phyloP scores from a whole-genome alignment of 2,113 vertebrate species.

The Amphilophus citrinellus region DNA sequence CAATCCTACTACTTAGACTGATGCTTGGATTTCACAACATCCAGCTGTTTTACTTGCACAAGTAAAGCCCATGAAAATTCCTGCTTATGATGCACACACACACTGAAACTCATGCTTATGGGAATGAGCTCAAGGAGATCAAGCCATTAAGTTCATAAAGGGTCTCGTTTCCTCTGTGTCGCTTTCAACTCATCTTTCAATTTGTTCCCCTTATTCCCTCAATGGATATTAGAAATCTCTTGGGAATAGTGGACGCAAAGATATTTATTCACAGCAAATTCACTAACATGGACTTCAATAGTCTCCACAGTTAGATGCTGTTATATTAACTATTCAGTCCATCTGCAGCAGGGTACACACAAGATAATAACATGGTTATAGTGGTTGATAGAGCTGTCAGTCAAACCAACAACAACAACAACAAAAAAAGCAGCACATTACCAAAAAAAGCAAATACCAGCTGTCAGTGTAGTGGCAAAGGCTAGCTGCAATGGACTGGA shows the following conservation, averaged over 20 bases:
- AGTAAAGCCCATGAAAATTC: conserved; percentile 61
- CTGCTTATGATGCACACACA: conserved; percentile 26
- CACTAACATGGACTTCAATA: conserved; percentile 9
- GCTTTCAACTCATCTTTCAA: conserved; percentile 13
- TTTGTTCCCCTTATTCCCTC: conserved; percentile 14
- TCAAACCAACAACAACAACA: conserved; percentile 15
- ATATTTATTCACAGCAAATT: neutral
- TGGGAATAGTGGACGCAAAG: conserved; percentile 20
- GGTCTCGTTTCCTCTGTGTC: conserved; percentile 5
- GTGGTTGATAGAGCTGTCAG: conserved; percentile 45
- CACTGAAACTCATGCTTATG: conserved; percentile 13
- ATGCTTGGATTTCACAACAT: conserved; percentile 62
- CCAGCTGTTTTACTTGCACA: conserved; percentile 59
- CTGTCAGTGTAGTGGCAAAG: neutral
- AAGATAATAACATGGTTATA: conserved; percentile 45
- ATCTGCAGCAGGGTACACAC: conserved; percentile 29
- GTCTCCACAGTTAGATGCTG: conserved; percentile 26
- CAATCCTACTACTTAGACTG: conserved; percentile 43
- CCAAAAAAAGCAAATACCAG: conserved; percentile 26
- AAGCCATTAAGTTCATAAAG: conserved; percentile 30
- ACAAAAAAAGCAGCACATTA: conserved; percentile 16
- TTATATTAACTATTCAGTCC: conserved; percentile 32
- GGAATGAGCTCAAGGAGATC: conserved; percentile 27
- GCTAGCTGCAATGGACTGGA: neutral
- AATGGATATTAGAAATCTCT: conserved; percentile 13